Conservation (phyloP, 2,888 invertebrate genomes). For the Trissolcus brochymenae region DNA sequence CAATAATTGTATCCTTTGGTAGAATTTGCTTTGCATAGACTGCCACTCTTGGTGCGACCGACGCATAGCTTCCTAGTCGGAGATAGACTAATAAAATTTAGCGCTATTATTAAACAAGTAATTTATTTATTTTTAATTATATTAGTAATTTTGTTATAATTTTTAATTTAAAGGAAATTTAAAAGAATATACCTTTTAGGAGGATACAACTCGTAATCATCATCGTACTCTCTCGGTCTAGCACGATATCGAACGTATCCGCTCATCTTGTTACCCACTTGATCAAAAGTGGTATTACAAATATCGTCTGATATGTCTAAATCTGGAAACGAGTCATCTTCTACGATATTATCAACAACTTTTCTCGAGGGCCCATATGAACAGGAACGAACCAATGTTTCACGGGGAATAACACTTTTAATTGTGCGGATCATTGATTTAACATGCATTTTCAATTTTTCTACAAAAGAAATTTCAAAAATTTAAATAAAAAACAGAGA, state of each 20-base stretch:
- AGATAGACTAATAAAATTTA: slow-evolving; percentile 7
- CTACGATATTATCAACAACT: slow-evolving; percentile 62
- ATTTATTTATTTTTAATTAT: neutral
- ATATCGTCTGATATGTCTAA: slow-evolving; percentile 49
- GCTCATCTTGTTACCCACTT: neutral
- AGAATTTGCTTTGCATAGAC: slow-evolving; percentile 10
- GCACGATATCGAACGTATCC: slow-evolving; percentile 1
- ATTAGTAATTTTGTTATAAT: neutral
- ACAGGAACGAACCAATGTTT: slow-evolving; percentile 68
- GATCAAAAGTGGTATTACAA: slow-evolving; percentile 29
- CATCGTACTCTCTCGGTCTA: neutral
- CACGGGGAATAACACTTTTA: slow-evolving; percentile 59
- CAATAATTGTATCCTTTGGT: slow-evolving; percentile 31
- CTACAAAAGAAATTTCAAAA: slow-evolving; percentile 47
- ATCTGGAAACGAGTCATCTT: slow-evolving; percentile 20
- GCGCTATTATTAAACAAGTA: neutral
- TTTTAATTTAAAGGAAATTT: neutral
- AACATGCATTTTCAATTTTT: slow-evolving; percentile 57
- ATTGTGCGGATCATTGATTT: slow-evolving; percentile 60
- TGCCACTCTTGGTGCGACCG: slow-evolving; percentile 19
- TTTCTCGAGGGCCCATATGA: slow-evolving; percentile 68
- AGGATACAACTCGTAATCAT: neutral
- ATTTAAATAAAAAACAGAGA: neutral
- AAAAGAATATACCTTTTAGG: slow-evolving; percentile 12
- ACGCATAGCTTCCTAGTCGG: slow-evolving; percentile 8